Evolutionary conservation across 2,113 vertebrate species (phyloP).

Genomic region (Antigone vipio): DNA sequence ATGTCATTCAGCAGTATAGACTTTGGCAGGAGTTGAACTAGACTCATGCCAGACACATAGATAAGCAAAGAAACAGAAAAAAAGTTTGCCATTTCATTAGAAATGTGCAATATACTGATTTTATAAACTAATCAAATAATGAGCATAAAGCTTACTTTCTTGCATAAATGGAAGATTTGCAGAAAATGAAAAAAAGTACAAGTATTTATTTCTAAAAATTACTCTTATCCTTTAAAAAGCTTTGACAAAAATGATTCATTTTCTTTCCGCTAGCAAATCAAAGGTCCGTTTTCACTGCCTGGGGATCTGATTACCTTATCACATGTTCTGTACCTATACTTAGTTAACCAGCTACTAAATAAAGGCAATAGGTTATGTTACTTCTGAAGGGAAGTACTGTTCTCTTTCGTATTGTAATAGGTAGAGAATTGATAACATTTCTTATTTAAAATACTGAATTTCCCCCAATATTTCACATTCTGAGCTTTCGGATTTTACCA

Average conservation of each 20-base stretch:
- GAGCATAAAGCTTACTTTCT: not conserved
- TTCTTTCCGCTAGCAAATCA: not conserved
- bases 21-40: slow-evolving; percentile 4
- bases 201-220: not conserved
- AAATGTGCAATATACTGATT: not conserved
- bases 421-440: not conserved
- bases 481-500: not conserved
- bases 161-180: not conserved
- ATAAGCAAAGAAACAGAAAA: not conserved
- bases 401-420: not conserved
- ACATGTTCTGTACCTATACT: not conserved
- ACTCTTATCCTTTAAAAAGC: not conserved
- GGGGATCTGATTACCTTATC: not conserved
- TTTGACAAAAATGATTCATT: not conserved
- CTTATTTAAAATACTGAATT: not conserved
- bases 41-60: not conserved
- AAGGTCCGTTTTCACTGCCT: not conserved
- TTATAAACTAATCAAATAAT: not conserved
- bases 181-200: not conserved
- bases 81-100: not conserved
- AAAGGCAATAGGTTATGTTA: not conserved
- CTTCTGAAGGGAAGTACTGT: not conserved
- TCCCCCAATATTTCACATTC: not conserved
- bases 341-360: not conserved
- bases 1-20: not conserved